Base-by-base conservation (phyloP, 2,113 vertebrate species). In the Pangasianodon hypophthalmus region DNA sequence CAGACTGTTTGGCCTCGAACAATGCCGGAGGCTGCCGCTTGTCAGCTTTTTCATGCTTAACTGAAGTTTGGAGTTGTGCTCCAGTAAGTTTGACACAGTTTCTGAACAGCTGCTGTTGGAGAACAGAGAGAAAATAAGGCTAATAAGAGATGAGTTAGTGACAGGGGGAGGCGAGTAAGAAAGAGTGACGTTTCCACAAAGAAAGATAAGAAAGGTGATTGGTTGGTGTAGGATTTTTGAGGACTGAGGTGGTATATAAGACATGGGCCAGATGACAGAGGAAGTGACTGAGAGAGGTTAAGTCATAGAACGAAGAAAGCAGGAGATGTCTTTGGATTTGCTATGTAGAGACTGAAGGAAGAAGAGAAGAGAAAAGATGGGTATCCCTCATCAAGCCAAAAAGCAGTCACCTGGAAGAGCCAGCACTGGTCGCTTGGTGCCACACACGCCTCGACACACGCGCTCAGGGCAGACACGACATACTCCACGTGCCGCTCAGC, bases 241-340 rank as follows among this genome's bases (percentile, higher is more conserved):
- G 92, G 96, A 89, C 41, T 64, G 83, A 86, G 92, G 90, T 56
- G 87, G 93, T 93, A 87, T 95, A 96, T 95, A 96, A 96, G 94
- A 94, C 85, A 1, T 41, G 77, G 37, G 87, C 93, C 64, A 92
- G 92, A 62, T 90, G 92, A 95, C 91, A 91, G 93, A 93, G 89
- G 91, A 79, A 21, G 90, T 92, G n/a, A 77, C 81, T 19, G n/a
- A 87, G 67, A 81, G 73, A 19, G 90, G 92, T 26, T 44, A 81
- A 91, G 92, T 89, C 92, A 82, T 77, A 93, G 92, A 60, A 93
- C 91, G 91, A 67, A 81, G 93, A 91, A 89, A 93, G 92, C 90
- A 89, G 67, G 44, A 77, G 90, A 92, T 75, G 73, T 18, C 69
- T 62, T 60, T 64, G 88, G 88, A 89, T 52, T 79, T 52, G 18